Conservation (phyloP, 2,888 invertebrate genomes). For the Patella ulyssiponensis region DNA sequence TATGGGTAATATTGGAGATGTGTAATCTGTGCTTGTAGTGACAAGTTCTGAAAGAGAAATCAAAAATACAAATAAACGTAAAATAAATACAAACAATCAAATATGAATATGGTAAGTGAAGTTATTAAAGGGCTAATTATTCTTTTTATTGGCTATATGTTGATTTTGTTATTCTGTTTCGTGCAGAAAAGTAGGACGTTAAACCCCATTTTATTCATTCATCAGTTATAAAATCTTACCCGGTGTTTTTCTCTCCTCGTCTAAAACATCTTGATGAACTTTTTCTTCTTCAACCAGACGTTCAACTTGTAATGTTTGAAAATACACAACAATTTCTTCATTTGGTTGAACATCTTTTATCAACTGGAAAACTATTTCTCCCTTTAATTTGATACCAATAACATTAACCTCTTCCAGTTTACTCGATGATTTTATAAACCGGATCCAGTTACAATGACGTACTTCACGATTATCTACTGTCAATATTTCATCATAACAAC, state of each 20-base stretch:
- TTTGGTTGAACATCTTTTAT: slow-evolving; percentile 89
- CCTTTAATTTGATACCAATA: slow-evolving; percentile 84
- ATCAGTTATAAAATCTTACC: not conserved
- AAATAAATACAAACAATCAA: too few species aligned
- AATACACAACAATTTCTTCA: slow-evolving; percentile 90
- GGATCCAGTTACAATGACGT: slow-evolving; percentile 94
- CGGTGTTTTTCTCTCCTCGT: slow-evolving; percentile 9
- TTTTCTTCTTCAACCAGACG: not conserved
- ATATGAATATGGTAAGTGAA: too few species aligned
- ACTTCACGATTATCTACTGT: slow-evolving; percentile 81
- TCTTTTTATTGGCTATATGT: too few species aligned
- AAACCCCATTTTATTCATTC: too few species aligned
- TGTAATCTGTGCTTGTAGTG: not conserved
- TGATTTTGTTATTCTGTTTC: too few species aligned
- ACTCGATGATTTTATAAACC: slow-evolving; percentile 86
- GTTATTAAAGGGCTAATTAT: too few species aligned
- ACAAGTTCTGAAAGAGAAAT: too few species aligned
- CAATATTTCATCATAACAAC: slow-evolving; percentile 89
- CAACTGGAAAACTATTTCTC: slow-evolving; percentile 91
- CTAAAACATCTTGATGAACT: not conserved
- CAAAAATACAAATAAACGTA: too few species aligned
- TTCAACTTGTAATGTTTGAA: slow-evolving; percentile 63
- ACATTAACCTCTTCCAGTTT: slow-evolving; percentile 87
- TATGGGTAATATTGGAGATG: slow-evolving; percentile 23
- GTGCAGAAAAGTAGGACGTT: too few species aligned